Evolutionary conservation across 1,140 invertebrate species (phyloP).

Genomic region (Heliconius eleuchia): DNA sequence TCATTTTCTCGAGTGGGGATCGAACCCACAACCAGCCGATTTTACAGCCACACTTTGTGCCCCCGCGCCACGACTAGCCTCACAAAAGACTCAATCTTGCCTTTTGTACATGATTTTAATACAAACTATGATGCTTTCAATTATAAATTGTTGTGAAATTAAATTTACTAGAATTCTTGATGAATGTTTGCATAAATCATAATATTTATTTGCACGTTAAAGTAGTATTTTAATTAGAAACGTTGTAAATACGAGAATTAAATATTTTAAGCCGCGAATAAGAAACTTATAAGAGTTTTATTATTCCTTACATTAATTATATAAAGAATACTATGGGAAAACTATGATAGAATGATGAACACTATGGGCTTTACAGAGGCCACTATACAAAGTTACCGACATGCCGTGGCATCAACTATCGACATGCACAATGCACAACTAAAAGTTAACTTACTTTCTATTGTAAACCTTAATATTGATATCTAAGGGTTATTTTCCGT

Average conservation of each 20-base stretch:
- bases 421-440: conserved; percentile 9
- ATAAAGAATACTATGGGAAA: not conserved
- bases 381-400: conserved; percentile 9
- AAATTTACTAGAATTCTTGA: not conserved
- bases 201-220: not conserved
- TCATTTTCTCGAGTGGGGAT: too few relatives aligned
- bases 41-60: too few relatives aligned
- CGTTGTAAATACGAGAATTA: not conserved
- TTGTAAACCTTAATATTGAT: not conserved
- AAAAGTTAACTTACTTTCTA: not conserved
- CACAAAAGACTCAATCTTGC: too few relatives aligned
- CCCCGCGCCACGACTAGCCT: too few relatives aligned
- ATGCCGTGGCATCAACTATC: conserved; percentile 15
- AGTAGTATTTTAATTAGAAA: not conserved
- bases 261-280: not conserved
- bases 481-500: not conserved
- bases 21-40: too few relatives aligned
- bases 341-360: conserved; percentile 15
- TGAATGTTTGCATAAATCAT: not conserved
- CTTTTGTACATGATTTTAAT: not conserved
- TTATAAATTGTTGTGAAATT: not conserved
- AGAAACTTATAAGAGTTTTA: not conserved
- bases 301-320: not conserved
- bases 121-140: not conserved
- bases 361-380: not conserved